Evolutionary conservation across 2,113 vertebrate species (phyloP), one percentile per base, ranked within the genome.

Genomic region (Shinisaurus crocodilurus): DNA sequence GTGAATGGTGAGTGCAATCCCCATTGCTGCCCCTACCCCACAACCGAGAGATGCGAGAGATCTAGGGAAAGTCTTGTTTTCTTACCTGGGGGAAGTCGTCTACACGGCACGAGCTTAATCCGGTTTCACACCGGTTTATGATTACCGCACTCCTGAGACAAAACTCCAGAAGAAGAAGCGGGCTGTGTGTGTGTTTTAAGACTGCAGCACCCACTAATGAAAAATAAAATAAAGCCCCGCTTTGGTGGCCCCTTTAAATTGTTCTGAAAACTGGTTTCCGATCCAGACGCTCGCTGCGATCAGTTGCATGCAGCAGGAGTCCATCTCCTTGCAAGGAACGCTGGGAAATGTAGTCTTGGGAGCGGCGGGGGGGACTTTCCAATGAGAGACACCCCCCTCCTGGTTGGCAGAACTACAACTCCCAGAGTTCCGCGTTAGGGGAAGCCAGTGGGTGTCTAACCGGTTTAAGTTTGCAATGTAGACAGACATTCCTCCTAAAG

Each of bases 391-490:
- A 1, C 6, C 6, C 25, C 54, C 5, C 6, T 34, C 8, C 60
- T 15, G 37, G 40, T 5, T 27, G 0, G 13, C 15, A 1, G 45
- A 34, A 85, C 89, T 86, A 77, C 89, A 90, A 70, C n/a, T 85
- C 75, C 89, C 89, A 90, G 89, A 3, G 27, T 72, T 15, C 83
- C 34, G 3, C 12, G 74, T 60, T 34, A 79, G 40, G 74, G 89
- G 82, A 90, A 84, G 72, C 74, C 60, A 15, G n/a, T 29, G 82
- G 50, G 72, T 9, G 60, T 50, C 89, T 77, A 63, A 67, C 72
- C 43, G 82, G 82, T 79, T 65, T 69, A 79, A 90, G 89, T 90
- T 90, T 80, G 83, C 69, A 43, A 54, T 79, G 60, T 69, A 85
- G 82, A 67, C 89, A 85, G 82, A 67, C 89, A 67, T 77, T 90